Evolutionary conservation across 2,113 vertebrate genomes (phyloP), one percentile per base, ranked within the genome.

Genomic region (Corydoras maculifer): DNA sequence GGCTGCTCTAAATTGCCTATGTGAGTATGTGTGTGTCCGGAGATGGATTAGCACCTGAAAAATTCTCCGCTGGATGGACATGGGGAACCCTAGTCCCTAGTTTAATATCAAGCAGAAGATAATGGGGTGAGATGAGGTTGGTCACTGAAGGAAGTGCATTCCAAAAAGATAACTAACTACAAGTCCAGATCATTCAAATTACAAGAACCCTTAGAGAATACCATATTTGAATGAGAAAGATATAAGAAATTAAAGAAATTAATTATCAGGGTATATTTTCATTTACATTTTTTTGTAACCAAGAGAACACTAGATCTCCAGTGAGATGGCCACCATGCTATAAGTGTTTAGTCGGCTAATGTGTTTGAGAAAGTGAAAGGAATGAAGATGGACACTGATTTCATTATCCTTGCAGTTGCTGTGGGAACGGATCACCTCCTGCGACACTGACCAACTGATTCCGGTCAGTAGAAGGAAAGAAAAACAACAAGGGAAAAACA

Each of bases 291-390:
- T 14, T 53, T 73, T 65, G 49, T 60, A 8, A 55, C 70, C 63
- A 18, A 65, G 29, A 66, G 73, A 77, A 77, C 65, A 58, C 10
- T 3, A 9, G 58, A 59, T 75, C 35, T 29, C 49, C 63, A 43
- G 66, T 49, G 59, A 57, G 58, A 15, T 12, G 43, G 57, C 67
- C 57, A 58, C 7, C 9, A 31, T 29, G 65, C 59, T 58, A 61
- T 54, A 59, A 69, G 18, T 73, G 70, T 77, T 73, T 65, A 58
- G 66, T 73, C 70, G 69, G 35, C 61, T 69, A 69, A 73, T 65
- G 66, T 64, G 57, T 58, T 48, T 29, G 62, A 18, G 61, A 72
- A 68, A 32, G 69, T 66, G 70, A 53, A 57, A 53, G 65, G 55
- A 50, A 25, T 32, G 51, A 53, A 43, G 29, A 14, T 9, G 65